Evolutionary conservation across 1,140 invertebrate genomes (phyloP).

Genomic region (Caerostris extrusa): DNA sequence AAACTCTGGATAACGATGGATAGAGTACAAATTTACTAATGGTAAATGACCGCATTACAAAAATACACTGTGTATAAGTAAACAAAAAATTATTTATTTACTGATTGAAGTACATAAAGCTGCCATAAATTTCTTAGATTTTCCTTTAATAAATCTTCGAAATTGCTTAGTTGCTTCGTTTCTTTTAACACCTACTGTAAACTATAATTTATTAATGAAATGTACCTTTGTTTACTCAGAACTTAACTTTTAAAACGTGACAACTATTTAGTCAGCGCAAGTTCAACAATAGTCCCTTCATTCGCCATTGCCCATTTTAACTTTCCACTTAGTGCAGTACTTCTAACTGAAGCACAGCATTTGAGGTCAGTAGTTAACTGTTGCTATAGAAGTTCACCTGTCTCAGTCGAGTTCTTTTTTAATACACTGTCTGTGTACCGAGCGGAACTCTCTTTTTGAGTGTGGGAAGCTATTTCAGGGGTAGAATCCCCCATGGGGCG

Average conservation of each 20-base stretch:
- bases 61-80: too few species aligned
- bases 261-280: neutral
- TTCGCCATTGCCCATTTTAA: neutral
- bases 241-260: neutral
- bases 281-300: neutral
- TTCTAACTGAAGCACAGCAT: constrained; percentile 2
- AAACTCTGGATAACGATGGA: too few species aligned
- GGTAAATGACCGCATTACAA: too few species aligned
- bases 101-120: too few species aligned
- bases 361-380: constrained; percentile 67
- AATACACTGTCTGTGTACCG: constrained; percentile 61
- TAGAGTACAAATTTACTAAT: too few species aligned
- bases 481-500: constrained; percentile 7
- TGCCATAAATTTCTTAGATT: too few species aligned
- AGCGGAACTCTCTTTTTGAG: constrained; percentile 42
- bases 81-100: too few species aligned
- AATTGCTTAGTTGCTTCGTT: too few species aligned
- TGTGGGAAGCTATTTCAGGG: constrained; percentile 66
- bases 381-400: constrained; percentile 29
- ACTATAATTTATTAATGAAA: too few species aligned
- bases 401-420: constrained; percentile 65
- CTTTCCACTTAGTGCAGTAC: neutral
- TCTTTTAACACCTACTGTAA: too few species aligned
- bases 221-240: neutral
- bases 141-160: too few species aligned